Percentiles rank a stretch among this genome's conserved stretches.
phyloP scores from a whole-genome alignment of 1,140 invertebrate species.

The Lordiphosa clarofinis region DNA sequence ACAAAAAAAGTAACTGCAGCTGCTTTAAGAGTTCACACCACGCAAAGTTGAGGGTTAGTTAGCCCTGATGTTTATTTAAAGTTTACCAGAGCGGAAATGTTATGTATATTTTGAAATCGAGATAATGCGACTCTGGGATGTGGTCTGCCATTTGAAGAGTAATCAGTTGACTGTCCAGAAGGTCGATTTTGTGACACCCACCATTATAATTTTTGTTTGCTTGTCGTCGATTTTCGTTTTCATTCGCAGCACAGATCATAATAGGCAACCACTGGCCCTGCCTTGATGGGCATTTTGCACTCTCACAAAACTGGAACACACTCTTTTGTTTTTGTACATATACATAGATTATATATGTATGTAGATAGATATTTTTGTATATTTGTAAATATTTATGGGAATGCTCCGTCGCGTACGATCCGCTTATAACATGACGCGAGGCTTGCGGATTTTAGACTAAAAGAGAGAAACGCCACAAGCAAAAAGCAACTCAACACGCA shows the following conservation, averaged over 20 bases:
- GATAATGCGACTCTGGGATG: slow-evolving; percentile 14
- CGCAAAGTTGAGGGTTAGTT: slow-evolving; percentile 5
- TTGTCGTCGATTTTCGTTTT: slow-evolving; percentile 34
- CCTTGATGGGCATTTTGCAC: slow-evolving; percentile 6
- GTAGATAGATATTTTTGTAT: slow-evolving; percentile 3
- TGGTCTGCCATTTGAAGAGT: not conserved
- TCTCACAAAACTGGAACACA: slow-evolving; percentile 12
- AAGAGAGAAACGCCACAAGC: not conserved
- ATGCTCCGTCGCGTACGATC: not conserved
- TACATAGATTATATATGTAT: slow-evolving; percentile 3
- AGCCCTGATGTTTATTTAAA: slow-evolving; percentile 3
- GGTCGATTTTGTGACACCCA: slow-evolving; percentile 33
- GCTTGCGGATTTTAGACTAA: slow-evolving; percentile 40
- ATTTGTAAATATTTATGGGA: slow-evolving; percentile 5
- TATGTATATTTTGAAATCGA: slow-evolving; percentile 3
- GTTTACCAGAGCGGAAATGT: slow-evolving; percentile 47
- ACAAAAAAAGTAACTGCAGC: not conserved
- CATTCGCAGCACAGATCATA: slow-evolving; percentile 29
- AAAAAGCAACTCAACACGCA: no score
- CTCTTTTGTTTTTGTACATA: slow-evolving; percentile 9
- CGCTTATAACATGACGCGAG: slow-evolving; percentile 34
- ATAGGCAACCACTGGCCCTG: slow-evolving; percentile 9
- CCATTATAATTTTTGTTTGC: slow-evolving; percentile 39
- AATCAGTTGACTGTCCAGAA: slow-evolving; percentile 15
- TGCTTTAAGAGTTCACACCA: slow-evolving; percentile 10